Evolutionary conservation across 1,140 invertebrate species (phyloP), one percentile per base, ranked within the genome.

Genomic region (Apis laboriosa): DNA sequence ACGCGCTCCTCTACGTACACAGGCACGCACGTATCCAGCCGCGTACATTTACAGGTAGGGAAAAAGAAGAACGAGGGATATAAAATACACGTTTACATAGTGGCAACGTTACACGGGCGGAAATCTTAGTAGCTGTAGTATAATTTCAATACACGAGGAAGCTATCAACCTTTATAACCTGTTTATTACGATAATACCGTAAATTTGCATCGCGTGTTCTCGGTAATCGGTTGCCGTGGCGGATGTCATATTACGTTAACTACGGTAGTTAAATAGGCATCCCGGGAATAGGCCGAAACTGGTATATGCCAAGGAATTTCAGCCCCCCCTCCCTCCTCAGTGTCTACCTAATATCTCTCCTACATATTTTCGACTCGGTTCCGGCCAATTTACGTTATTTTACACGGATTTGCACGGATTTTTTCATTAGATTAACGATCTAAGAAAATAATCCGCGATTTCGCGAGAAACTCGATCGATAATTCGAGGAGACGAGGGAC

Each of bases 101-200:
- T 64, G 55, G 17, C 61, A 49, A 60, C 4, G 4, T 5, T 43
- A 43, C 34, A 43, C 60, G 73, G 34, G 74, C 79, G 83, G 77
- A 82, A 73, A 79, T 68, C 84, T 79, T 80, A 83, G 0, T 73
- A 56, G 71, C 89, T 73, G 77, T 77, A 61, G 86, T 87, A 80
- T 84, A 89, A 90, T 90, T 90, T 90, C 87, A 88, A 87, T 87
- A 87, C 86, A 83, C 87, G 83, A 90, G 86, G 86, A 89, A 90
- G 84, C 90, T 90, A 90, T 90, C 90, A 84, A 76, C 82, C 89
- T 90, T 91, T 90, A 89, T 90, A 92, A 91, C 91, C 91, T 91
- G 91, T 92, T 92, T 90, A 92, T 91, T 88, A 91, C 90, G 87
- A 92, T 91, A 91, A 91, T 91, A 85, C 91, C 88, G 85, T 89